Evolutionary conservation across 2,888 invertebrate species (phyloP), one percentile per base, ranked within the genome.

Genomic region (Empis livida): DNA sequence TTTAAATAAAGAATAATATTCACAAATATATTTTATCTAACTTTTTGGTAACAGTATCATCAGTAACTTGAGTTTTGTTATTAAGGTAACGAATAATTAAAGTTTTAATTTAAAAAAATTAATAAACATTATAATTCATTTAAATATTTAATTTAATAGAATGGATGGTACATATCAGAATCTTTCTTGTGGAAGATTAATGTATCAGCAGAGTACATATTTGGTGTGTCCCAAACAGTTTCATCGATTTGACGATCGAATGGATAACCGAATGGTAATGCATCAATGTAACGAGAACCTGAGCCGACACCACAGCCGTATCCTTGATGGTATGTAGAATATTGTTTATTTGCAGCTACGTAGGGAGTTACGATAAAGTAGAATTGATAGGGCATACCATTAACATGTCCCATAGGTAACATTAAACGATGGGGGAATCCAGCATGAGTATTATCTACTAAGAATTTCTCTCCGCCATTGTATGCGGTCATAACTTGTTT

Each of bases 351-450:
- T 3, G 72, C 62, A 44, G 68, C 62, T 49, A 74, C 74, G 31
- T 75, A 64, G 38, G 80, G 79, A 30, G 73, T 72, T 10, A 82
- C 72, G 51, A 80, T 75, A 44, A 79, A 74, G 67, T 78, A 81
- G 42, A 84, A 56, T 59, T 78, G 72, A 72, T 77, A 76, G 20
- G 76, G 73, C 69, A 80, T 71, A 45, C 88, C 88, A 49, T 77
- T 77, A 44, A 70, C 67, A 53, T 65, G 76, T 60, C 88, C 88
- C 58, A 72, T 82, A 40, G 88, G 87, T 45, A 88, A 68, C 38
- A 85, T 62, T 39, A 85, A 71, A 56, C 84, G 79, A 23, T 77
- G 73, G 3, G 87, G 86, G 74, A 81, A 82, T 44, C 80, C 80
- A 51, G 77, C 80, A 58, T 80, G 71, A 59, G 68, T 73, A 54